These are phyloP conservation scores for roundworm (Caenorhabditis elegans) DNA, from an alignment of 1,140 invertebrate species.

Conservation along the genomic window DNA sequence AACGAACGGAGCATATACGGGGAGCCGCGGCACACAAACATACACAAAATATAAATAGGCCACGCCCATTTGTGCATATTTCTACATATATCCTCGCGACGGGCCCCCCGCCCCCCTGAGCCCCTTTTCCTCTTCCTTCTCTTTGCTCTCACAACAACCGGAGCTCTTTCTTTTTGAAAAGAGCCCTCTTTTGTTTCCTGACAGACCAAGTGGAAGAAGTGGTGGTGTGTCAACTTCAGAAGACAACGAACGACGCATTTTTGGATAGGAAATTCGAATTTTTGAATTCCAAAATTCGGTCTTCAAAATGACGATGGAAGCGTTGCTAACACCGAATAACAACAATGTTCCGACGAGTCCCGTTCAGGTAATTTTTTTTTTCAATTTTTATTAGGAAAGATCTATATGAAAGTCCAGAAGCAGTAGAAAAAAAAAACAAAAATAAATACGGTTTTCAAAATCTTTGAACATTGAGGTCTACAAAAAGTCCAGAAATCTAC, in stretches of 20 bases:
- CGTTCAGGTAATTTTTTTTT: neutral
- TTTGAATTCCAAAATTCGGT: neutral
- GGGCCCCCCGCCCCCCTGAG: neutral
- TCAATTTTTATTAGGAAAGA: neutral
- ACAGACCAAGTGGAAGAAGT: slow-evolving; percentile 17
- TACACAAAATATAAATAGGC: neutral
- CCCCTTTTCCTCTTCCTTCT: neutral
- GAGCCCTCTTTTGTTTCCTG: slow-evolving; percentile 26
- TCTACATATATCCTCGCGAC: slow-evolving; percentile 19
- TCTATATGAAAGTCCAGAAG: too few species aligned
- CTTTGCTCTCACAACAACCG: neutral
- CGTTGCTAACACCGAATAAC: neutral
- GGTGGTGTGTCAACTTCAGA: neutral
- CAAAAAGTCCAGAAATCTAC: too few species aligned
- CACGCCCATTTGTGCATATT: slow-evolving; percentile 15
- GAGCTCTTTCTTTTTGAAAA: neutral
- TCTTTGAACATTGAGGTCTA: too few species aligned
- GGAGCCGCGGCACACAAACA: too few species aligned
- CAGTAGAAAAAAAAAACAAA: too few species aligned
- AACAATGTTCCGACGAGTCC: neutral
- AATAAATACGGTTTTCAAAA: too few species aligned
- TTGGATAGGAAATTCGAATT: neutral
- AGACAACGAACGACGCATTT: too few species aligned
- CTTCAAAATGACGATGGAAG: slow-evolving; percentile 12
- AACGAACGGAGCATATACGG: too few species aligned